Conservation (phyloP, 2,888 invertebrate species). For the Trachelus iudaicus region DNA sequence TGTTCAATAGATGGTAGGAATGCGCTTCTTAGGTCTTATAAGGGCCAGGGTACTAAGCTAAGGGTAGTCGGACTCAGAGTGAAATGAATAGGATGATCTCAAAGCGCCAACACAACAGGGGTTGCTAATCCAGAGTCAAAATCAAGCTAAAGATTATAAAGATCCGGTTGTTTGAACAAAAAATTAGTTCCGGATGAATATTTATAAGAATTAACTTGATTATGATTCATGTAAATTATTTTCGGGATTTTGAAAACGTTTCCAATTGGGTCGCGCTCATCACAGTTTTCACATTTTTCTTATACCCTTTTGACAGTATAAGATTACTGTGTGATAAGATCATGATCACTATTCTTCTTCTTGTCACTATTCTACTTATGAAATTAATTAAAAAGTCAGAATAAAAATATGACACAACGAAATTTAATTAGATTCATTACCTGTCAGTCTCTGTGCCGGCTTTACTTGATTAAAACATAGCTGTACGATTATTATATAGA, state of each 20-base stretch:
- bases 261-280: conserved; percentile 5
- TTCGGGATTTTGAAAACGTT: background rate
- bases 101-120: conserved; percentile 6
- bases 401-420: background rate
- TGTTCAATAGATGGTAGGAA: background rate
- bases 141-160: background rate
- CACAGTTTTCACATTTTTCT: background rate
- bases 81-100: conserved; percentile 3
- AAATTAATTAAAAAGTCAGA: background rate
- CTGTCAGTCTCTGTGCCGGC: background rate
- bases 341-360: background rate
- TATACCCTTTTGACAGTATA: background rate
- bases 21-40: background rate
- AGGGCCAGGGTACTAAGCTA: conserved; percentile 3
- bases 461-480: background rate
- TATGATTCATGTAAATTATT: background rate
- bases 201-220: background rate
- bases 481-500: background rate
- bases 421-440: background rate
- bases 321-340: background rate
- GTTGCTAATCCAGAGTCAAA: conserved; percentile 1
- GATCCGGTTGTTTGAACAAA: background rate
- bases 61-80: background rate
- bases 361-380: background rate
- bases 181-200: background rate